Evolutionary conservation across 1,140 invertebrate species (phyloP), one percentile per base, ranked within the genome.

Genomic region (Drosophila equinoxialis): DNA sequence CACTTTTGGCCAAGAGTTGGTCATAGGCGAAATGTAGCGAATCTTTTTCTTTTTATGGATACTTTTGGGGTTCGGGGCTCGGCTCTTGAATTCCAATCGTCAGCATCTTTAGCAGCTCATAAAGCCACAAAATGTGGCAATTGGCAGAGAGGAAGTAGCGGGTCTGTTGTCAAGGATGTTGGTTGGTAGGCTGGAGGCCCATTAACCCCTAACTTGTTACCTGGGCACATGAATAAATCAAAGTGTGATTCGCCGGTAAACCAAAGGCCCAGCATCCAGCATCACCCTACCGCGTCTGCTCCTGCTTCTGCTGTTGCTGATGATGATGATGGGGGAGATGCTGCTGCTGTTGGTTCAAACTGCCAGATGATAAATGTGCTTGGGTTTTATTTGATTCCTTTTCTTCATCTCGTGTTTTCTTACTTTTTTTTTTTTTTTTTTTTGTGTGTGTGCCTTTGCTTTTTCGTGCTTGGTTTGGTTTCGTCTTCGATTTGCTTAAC

Each of bases 401-500:
- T 13, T 48, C 72, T 63, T 30, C 37, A 23, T 51, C 45, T 23
- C 6, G 11, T 20, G 17, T 51, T 20, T 4, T 10, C 6, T 20
- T 20, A 0, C 33, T n/a, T 26, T 3, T 6, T 30, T 33, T 33
- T n/a, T 26, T 26, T 14, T 30, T 62, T 37, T 33, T 14, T 48
- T 11, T 6, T 41, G 23, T 33, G 37, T 65, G 54, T 20, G 14
- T 71, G 54, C 33, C 67, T 76, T 62, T 62, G 20, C 11, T 58
- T 48, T 48, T 80, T 74, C 30, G 23, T 45, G 55, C 55, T 71
- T 63, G 57, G 48, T 59, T 68, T 72, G 37, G 68, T 37, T 71
- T 72, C 77, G 73, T 69, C 79, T 87, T 87, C 83, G 83, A 87
- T 87, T 87, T 87, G 83, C 83, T 87, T 87, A 87, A 87, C 83